Conservation (phyloP, 2,888 invertebrate genomes). For the Tiliacea citrago region DNA sequence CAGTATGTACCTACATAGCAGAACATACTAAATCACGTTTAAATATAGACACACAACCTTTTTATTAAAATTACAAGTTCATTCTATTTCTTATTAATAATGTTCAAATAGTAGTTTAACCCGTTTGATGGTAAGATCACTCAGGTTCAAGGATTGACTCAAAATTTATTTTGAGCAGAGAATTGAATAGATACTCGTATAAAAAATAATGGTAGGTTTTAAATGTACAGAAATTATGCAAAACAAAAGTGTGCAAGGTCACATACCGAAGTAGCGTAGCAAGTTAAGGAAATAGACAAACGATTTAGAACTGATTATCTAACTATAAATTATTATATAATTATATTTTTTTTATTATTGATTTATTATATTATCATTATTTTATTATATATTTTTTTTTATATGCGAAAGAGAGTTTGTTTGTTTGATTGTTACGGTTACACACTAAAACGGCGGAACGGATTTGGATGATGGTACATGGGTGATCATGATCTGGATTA, state of each 20-base stretch:
- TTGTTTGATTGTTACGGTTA: too few species aligned
- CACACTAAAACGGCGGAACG: too few species aligned
- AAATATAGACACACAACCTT: not conserved
- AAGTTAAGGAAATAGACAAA: not conserved
- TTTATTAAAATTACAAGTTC: not conserved
- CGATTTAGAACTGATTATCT: too few species aligned
- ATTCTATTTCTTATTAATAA: not conserved
- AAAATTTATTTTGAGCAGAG: not conserved
- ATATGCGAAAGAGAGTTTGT: too few species aligned
- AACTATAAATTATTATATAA: too few species aligned
- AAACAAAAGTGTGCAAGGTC: not conserved
- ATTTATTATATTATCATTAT: too few species aligned
- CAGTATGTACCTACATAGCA: not conserved
- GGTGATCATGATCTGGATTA: too few species aligned
- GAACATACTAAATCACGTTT: not conserved
- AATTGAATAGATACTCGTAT: not conserved
- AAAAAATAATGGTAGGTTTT: too few species aligned
- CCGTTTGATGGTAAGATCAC: not conserved
- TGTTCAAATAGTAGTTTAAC: not conserved
- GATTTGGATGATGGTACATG: too few species aligned
- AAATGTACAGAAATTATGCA: not conserved
- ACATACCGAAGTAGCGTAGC: not conserved
- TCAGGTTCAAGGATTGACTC: slow-evolving; percentile 3
- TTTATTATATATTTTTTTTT: too few species aligned
- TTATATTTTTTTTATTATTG: too few species aligned